A percentile compares a stretch with the other conserved stretches of the same genome.
Conservation (phyloP, 2,113 vertebrate genomes). For the Caloenas nicobarica region DNA sequence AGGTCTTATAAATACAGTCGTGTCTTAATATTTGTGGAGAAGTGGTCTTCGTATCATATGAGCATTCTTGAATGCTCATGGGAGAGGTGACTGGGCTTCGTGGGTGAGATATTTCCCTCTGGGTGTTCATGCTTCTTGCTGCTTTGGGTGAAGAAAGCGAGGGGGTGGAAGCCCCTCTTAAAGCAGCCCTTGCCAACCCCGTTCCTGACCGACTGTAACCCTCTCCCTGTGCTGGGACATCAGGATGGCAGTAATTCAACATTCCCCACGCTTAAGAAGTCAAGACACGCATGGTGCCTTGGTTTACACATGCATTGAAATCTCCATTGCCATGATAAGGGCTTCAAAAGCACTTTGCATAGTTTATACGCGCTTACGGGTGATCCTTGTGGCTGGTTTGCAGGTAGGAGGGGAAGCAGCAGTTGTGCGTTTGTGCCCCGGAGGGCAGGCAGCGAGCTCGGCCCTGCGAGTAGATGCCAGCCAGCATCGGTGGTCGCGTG, state of each 20-base stretch:
- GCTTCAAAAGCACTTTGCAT: not conserved
- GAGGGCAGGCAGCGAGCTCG: not conserved
- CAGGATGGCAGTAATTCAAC: not conserved
- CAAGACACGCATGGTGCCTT: accelerated
- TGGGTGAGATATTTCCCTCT: not conserved
- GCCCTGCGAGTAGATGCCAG: accelerated
- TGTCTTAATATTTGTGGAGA: not conserved
- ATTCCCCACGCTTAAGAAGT: not conserved
- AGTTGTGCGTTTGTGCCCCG: not conserved
- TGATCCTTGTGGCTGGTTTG: not conserved
- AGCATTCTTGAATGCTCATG: not conserved
- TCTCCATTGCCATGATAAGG: accelerated
- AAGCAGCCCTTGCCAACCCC: not conserved
- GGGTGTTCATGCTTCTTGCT: not conserved
- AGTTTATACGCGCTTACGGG: accelerated
- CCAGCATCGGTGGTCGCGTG: no score
- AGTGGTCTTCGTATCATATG: not conserved
- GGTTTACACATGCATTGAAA: accelerated
- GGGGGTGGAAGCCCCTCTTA: not conserved
- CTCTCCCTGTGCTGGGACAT: not conserved
- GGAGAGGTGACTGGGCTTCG: not conserved
- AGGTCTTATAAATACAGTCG: not conserved
- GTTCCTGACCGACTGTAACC: not conserved
- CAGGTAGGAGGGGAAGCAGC: not conserved
- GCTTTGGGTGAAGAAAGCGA: not conserved